These are phyloP conservation scores for Stomatorhinus ivindoensis DNA, from an alignment of 2,113 vertebrate genomes.

Conservation along the genomic window DNA sequence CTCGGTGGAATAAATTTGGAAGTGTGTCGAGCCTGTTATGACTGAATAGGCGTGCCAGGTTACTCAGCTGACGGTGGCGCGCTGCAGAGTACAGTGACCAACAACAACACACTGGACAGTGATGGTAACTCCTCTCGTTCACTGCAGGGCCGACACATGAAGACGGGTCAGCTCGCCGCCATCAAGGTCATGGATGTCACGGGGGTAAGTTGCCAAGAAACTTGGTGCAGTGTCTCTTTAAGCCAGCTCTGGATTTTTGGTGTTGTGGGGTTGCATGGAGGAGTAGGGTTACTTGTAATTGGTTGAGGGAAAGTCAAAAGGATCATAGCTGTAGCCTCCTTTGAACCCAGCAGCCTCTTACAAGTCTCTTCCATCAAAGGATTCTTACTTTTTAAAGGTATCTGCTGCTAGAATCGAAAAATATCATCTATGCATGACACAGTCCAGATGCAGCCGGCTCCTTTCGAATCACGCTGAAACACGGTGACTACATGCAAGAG, in stretches of 20 bases:
- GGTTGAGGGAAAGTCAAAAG: neutral
- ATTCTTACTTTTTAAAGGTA: neutral
- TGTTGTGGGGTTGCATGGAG: neutral
- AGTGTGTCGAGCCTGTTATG: neutral
- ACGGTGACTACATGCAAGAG: no score
- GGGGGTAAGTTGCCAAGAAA: constrained; percentile 48
- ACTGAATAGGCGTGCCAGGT: neutral
- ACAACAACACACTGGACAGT: neutral
- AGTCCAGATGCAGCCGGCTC: neutral
- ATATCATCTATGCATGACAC: neutral
- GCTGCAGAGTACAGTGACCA: neutral
- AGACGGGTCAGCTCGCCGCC: constrained; percentile 62
- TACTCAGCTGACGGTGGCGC: neutral
- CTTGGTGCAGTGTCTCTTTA: neutral
- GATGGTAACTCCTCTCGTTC: neutral
- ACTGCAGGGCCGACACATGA: constrained; percentile 62
- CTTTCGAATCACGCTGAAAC: neutral
- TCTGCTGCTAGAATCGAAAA: neutral
- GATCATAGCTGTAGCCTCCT: neutral
- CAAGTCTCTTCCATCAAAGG: neutral
- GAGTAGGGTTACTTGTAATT: neutral
- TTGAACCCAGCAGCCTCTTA: neutral
- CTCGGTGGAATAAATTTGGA: neutral
- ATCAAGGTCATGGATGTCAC: constrained; percentile 71
- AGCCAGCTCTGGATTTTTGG: neutral